Evolutionary conservation across 2,888 invertebrate species (phyloP).

Genomic region (Drosophila subsilvestris): DNA sequence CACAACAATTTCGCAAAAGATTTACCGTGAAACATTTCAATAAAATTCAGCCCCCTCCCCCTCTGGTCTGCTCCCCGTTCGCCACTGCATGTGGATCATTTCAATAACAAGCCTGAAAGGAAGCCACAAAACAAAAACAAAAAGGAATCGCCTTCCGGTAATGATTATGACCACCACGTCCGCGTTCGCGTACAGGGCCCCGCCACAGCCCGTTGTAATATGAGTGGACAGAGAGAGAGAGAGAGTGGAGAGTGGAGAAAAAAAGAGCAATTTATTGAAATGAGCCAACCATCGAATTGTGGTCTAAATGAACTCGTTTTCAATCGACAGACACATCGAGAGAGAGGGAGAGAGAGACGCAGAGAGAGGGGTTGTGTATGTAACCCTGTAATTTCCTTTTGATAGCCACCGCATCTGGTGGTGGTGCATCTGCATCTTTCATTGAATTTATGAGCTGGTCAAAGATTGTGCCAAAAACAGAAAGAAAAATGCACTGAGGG

Average conservation of each 20-base stretch:
- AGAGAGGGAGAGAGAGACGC: slow-evolving; percentile 1
- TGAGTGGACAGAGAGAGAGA: slow-evolving; percentile 33
- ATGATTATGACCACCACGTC: slow-evolving; percentile 60
- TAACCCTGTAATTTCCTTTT: slow-evolving; percentile 60
- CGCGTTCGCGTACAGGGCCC: background rate
- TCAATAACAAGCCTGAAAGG: slow-evolving; percentile 63
- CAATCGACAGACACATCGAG: slow-evolving; percentile 35
- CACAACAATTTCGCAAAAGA: slow-evolving; percentile 17
- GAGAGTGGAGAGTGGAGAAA: slow-evolving; percentile 1
- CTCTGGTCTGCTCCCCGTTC: too few species aligned
- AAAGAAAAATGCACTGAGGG: slow-evolving; percentile 18
- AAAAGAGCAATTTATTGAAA: slow-evolving; percentile 68
- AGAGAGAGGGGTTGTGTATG: too few species aligned
- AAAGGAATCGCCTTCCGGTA: slow-evolving; percentile 64
- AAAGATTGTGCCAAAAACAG: slow-evolving; percentile 75
- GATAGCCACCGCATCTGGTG: slow-evolving; percentile 55
- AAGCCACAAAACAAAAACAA: slow-evolving; percentile 21
- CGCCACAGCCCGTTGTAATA: slow-evolving; percentile 33
- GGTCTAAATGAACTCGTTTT: slow-evolving; percentile 71
- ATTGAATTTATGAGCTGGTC: slow-evolving; percentile 72
- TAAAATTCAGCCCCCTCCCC: slow-evolving; percentile 55
- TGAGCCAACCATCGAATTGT: slow-evolving; percentile 67
- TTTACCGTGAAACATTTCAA: slow-evolving; percentile 64
- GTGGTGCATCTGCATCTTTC: slow-evolving; percentile 9
- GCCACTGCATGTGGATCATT: slow-evolving; percentile 46